Evolutionary conservation across 2,797 vertebrate species (phyloP).

Genomic region (Philypnodon macrostomus): DNA sequence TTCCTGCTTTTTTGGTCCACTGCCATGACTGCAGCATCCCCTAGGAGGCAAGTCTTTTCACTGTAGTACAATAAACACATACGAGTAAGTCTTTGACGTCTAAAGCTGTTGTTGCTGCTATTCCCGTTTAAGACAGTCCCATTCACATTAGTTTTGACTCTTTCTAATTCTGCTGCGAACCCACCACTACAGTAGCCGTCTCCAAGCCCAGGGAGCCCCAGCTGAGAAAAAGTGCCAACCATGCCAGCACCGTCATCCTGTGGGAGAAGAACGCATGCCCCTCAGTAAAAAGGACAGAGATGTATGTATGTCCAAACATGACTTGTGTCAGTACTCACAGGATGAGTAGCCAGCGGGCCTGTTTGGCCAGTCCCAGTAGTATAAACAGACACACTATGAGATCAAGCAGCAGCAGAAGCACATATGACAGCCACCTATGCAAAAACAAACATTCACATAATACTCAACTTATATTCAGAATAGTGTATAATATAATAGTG

Average conservation of each 20-base stretch:
- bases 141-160: conserved; percentile 20
- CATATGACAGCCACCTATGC: conserved; percentile 87
- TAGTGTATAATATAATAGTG: too few relatives aligned
- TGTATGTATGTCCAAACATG: conserved; percentile 16
- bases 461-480: too few relatives aligned
- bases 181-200: conserved; percentile 87
- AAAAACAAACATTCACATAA: conserved; percentile 17
- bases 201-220: conserved; percentile 91
- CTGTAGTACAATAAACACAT: conserved; percentile 55
- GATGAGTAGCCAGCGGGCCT: conserved; percentile 90
- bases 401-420: conserved; percentile 86
- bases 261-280: conserved; percentile 30
- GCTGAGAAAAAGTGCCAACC: conserved; percentile 88
- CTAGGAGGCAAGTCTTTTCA: conserved; percentile 59
- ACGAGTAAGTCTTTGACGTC: conserved; percentile 26
- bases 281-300: conserved; percentile 35
- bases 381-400: conserved; percentile 90
- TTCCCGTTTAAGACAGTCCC: too few relatives aligned
- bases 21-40: conserved; percentile 69
- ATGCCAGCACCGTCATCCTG: conserved; percentile 89
- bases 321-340: conserved; percentile 76
- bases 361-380: conserved; percentile 88
- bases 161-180: conserved; percentile 27
- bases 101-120: conserved; percentile 39
- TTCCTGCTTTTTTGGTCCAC: conserved; percentile 65